phyloP scores from a whole-genome alignment of 2,797 vertebrate species.

The Pseudochaenichthys georgianus region DNA sequence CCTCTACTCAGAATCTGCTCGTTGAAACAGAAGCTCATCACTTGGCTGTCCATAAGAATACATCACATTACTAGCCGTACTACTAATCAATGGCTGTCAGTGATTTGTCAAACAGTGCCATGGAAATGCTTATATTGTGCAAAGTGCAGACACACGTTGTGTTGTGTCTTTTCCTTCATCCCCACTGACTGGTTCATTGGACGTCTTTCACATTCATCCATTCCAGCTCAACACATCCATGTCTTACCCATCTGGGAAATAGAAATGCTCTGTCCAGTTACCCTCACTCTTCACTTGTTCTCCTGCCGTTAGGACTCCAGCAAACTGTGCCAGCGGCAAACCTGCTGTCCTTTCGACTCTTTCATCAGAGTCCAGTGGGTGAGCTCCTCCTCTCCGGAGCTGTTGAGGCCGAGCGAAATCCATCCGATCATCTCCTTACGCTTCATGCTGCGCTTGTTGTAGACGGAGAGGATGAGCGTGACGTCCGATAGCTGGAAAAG shows the following conservation, averaged over 20 bases:
- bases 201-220: constrained; percentile 6
- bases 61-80: not conserved
- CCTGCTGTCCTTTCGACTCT: constrained; percentile 96
- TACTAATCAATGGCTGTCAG: constrained; percentile 16
- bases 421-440: constrained; percentile 99
- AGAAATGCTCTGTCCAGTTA: not conserved
- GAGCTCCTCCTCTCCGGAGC: constrained; percentile 97
- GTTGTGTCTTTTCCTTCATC: constrained; percentile 10
- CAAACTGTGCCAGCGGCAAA: constrained; percentile 95
- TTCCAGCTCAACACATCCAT: constrained; percentile 13
- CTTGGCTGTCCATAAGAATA: constrained; percentile 13
- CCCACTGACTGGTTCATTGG: constrained; percentile 15
- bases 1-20: not conserved
- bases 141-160: constrained; percentile 15
- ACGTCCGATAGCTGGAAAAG: constrained; percentile 98
- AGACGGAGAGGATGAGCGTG: constrained; percentile 97
- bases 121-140: constrained; percentile 11
- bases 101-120: constrained; percentile 23
- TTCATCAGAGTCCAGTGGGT: constrained; percentile 99
- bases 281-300: constrained; percentile 2
- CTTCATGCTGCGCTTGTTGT: constrained; percentile 98
- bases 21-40: constrained; percentile 22
- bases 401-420: constrained; percentile 98
- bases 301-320: constrained; percentile 89
- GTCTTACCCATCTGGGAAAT: constrained; percentile 13